phyloP scores from a whole-genome alignment of 2,797 vertebrate genomes.

The Notolabrus celidotus region DNA sequence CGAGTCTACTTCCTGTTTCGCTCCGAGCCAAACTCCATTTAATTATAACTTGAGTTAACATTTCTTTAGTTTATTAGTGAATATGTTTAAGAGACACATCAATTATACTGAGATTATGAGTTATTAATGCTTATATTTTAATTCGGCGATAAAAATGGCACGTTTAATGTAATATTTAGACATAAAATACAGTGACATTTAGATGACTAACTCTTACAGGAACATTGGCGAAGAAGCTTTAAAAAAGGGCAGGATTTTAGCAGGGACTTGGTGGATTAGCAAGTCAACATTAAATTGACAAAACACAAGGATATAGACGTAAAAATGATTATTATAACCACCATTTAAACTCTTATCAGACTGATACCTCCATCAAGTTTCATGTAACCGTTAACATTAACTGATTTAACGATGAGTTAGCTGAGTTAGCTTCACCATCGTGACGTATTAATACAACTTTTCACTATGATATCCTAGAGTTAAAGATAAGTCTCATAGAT shows the following conservation, averaged over 20 bases:
- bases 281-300: too few relatives aligned
- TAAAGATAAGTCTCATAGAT: rapidly evolving
- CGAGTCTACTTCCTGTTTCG: background rate
- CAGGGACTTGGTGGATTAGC: too few relatives aligned
- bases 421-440: background rate
- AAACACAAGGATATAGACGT: too few relatives aligned
- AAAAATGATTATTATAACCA: background rate
- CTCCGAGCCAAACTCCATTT: background rate
- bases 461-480: background rate
- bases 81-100: too few relatives aligned
- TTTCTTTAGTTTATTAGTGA: rapidly evolving
- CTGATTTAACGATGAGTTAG: background rate
- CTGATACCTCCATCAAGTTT: background rate
- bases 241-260: too few relatives aligned
- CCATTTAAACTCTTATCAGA: background rate
- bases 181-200: too few relatives aligned
- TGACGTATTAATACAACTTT: rapidly evolving
- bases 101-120: too few relatives aligned
- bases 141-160: too few relatives aligned
- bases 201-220: too few relatives aligned
- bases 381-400: background rate
- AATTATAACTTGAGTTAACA: background rate
- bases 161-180: too few relatives aligned
- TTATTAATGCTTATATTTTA: background rate
- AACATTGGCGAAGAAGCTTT: too few relatives aligned